Evolutionary conservation across 2,113 vertebrate species (phyloP).

Genomic region (Ursus arctos): DNA sequence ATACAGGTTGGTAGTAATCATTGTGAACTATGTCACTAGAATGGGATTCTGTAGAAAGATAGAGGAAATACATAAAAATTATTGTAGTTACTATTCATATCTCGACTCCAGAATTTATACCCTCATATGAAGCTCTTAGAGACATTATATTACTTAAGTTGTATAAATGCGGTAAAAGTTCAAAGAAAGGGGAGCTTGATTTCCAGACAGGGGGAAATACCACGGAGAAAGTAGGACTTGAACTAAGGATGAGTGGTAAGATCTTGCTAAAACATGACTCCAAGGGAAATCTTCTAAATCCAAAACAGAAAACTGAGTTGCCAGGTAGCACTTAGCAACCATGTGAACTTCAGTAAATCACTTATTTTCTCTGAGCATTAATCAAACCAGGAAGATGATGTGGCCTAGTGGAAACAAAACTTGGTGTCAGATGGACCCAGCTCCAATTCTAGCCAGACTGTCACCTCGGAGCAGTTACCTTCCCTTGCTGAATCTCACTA

Average conservation of each 20-base stretch:
- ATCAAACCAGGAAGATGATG: constrained; percentile 30
- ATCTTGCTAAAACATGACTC: neutral
- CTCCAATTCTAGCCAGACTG: constrained; percentile 22
- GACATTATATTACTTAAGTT: neutral
- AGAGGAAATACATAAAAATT: neutral
- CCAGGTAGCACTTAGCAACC: neutral
- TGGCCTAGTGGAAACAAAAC: neutral
- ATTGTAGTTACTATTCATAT: neutral
- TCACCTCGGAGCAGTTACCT: neutral
- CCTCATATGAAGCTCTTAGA: neutral
- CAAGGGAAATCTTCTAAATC: neutral
- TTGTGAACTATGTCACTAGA: neutral
- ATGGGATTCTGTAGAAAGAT: neutral
- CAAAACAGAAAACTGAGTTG: neutral
- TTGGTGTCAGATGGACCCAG: neutral
- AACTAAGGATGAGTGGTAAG: neutral
- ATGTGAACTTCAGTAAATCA: constrained; percentile 36
- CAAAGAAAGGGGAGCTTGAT: constrained; percentile 10
- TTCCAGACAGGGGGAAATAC: neutral
- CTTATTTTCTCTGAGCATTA: neutral
- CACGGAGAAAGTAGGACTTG: neutral
- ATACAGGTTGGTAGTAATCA: neutral
- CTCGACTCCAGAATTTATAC: neutral
- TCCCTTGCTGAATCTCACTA: neutral
- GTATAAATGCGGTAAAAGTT: neutral